Base-by-base conservation (phyloP, 2,113 vertebrate genomes). In the Gasterosteus nipponicus region DNA sequence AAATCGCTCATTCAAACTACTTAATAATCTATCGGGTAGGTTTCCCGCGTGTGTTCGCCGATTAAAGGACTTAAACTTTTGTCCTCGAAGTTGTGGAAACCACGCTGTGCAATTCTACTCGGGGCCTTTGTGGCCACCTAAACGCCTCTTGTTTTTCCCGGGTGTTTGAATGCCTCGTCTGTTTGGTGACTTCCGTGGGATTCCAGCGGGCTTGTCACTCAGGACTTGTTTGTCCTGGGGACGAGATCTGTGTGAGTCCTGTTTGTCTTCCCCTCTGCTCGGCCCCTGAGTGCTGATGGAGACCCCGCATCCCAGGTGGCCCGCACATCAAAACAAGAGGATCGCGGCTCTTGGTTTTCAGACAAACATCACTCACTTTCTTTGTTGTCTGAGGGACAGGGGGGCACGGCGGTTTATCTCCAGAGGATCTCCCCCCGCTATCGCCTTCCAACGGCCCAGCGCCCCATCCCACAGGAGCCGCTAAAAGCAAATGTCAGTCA, bases 281-380 rank as follows among this genome's bases (percentile, higher is more conserved):
- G 51, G 75, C n/a, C 51, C 56, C 82, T 38, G 59, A 81, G 87
- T 89, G 90, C 91, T 93, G 92, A 94, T 82, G 88, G 93, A 93
- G 87, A 89, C 88, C 22, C 87, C 78, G 67, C 92, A 89, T 93
- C 94, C 92, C 93, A 93, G 93, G 93, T 94, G 93, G 93, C 91
- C 93, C 89, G 74, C 90, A 92, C 93, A 93, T 95, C 94, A 93
- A 92, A 93, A 93, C 93, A 92, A 91, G 92, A 83, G 86, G 87
- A 91, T 82, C 73, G 69, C 69, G 38, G 88, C 90, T 91, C 91
- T 94, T 93, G 91, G 88, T 92, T 91, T 93, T 91, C 90, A 91
- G 91, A 93, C 92, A 91, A 93, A 94, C 93, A 94, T 93, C 91
- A 92, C 91, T 93, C 92, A 93, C 91, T 92, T 91, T 92, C 91